Evolutionary conservation across 1,140 invertebrate species (phyloP).

Genomic region (Leptoteleia sp.): DNA sequence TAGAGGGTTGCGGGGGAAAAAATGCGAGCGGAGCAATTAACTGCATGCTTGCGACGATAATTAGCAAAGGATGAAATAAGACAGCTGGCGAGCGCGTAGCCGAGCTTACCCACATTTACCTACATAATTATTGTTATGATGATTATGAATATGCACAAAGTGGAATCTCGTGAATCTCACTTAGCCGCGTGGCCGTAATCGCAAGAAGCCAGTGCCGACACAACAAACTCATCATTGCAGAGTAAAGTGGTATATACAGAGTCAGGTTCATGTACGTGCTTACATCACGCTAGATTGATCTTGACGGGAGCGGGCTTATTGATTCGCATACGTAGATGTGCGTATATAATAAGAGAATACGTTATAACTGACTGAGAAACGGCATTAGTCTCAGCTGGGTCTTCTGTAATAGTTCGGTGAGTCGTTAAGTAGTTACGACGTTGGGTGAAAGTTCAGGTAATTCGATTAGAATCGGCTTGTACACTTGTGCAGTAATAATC

Average conservation of each 20-base stretch:
- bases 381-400: too few relatives aligned
- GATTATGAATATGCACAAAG: conserved; percentile 74
- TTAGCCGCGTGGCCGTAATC: conserved; percentile 58
- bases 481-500: too few relatives aligned
- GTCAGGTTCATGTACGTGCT: conserved; percentile 56
- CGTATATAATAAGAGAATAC: conserved; percentile 54
- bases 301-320: conserved; percentile 59
- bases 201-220: conserved; percentile 54
- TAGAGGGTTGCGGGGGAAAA: conserved; percentile 42
- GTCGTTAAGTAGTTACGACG: too few relatives aligned
- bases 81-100: conserved; percentile 76
- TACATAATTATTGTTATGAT: conserved; percentile 80
- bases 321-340: conserved; percentile 57
- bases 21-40: conserved; percentile 76
- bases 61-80: conserved; percentile 78
- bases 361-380: conserved; percentile 56
- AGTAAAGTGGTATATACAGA: conserved; percentile 60
- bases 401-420: too few relatives aligned
- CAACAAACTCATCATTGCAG: conserved; percentile 65
- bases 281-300: conserved; percentile 53
- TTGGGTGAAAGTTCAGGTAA: too few relatives aligned
- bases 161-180: conserved; percentile 68
- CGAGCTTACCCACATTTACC: conserved; percentile 74
- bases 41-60: conserved; percentile 78
- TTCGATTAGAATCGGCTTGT: too few relatives aligned